Evolutionary conservation across 2,113 vertebrate genomes (phyloP).

Genomic region (Phalacrocorax aristotelis): DNA sequence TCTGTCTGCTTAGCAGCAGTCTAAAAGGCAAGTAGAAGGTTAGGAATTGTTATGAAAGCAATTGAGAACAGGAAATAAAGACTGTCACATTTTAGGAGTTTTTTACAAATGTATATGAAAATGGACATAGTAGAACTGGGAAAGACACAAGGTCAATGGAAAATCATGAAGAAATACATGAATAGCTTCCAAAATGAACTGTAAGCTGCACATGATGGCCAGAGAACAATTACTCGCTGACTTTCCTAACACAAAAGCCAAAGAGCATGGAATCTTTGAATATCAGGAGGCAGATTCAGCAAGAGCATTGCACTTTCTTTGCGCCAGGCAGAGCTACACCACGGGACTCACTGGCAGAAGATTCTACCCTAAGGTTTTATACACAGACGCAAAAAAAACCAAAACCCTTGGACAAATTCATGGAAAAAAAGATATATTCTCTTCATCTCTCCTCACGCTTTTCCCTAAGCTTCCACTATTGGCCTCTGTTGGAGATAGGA

Average conservation of each 20-base stretch:
- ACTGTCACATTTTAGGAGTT: background rate
- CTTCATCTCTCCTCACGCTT: background rate
- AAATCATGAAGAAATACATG: background rate
- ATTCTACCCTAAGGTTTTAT: background rate
- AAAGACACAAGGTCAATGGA: background rate
- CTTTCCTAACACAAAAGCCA: background rate
- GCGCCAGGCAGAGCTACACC: rapidly evolving
- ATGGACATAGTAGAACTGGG: background rate
- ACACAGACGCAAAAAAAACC: background rate
- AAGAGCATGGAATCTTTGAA: background rate
- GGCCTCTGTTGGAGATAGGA: background rate
- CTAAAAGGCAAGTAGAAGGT: background rate
- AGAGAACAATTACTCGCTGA: background rate
- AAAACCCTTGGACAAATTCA: background rate
- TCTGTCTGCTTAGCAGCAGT: background rate
- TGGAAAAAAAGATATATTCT: too few relatives aligned
- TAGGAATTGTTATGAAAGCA: background rate
- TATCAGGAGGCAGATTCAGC: rapidly evolving
- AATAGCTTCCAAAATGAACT: background rate
- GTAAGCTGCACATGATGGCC: background rate
- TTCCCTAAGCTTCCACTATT: background rate
- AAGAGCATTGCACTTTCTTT: too few relatives aligned
- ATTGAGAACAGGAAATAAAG: background rate
- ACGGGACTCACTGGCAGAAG: background rate
- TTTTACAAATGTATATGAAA: background rate